Percentiles rank a stretch among this genome's conserved stretches.
These are phyloP conservation scores for Chloropsis cyanopogon DNA, from an alignment of 2,113 vertebrate species.

Conservation along the genomic window DNA sequence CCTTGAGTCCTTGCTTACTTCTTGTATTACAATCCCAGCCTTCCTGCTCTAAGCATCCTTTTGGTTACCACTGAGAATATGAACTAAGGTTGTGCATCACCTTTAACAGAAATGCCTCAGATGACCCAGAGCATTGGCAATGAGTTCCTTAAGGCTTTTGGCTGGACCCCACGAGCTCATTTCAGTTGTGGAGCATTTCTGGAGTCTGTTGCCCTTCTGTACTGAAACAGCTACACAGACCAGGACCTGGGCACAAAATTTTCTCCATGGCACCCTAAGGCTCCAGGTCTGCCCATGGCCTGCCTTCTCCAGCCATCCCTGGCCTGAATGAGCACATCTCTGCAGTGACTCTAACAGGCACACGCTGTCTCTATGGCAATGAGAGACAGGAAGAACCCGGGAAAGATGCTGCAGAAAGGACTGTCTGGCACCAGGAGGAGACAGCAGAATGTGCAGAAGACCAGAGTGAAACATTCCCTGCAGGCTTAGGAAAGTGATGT, in stretches of 20 bases:
- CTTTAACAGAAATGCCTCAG: not conserved
- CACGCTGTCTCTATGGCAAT: slow-evolving; percentile 65
- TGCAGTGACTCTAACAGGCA: not conserved
- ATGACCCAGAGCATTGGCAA: not conserved
- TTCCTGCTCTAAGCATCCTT: not conserved
- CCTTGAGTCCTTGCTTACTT: not conserved
- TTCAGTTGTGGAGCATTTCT: not conserved
- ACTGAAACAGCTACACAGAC: not conserved
- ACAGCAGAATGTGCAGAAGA: slow-evolving; percentile 42
- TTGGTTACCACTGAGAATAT: not conserved
- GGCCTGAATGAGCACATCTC: not conserved
- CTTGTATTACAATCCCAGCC: not conserved
- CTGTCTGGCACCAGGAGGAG: slow-evolving; percentile 57
- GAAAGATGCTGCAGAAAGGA: slow-evolving; percentile 47
- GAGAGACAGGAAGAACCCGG: not conserved
- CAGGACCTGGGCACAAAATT: not conserved
- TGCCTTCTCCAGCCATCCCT: not conserved
- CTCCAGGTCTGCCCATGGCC: not conserved
- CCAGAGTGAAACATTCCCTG: not conserved
- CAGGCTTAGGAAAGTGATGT: not conserved
- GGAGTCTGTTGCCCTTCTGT: not conserved
- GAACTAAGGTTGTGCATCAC: not conserved
- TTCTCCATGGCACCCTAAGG: not conserved
- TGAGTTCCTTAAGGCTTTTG: not conserved
- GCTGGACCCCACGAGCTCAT: not conserved